Evolutionary conservation across 2,888 invertebrate species (phyloP), one percentile per base, ranked within the genome.

Genomic region (Sesamia inferens): DNA sequence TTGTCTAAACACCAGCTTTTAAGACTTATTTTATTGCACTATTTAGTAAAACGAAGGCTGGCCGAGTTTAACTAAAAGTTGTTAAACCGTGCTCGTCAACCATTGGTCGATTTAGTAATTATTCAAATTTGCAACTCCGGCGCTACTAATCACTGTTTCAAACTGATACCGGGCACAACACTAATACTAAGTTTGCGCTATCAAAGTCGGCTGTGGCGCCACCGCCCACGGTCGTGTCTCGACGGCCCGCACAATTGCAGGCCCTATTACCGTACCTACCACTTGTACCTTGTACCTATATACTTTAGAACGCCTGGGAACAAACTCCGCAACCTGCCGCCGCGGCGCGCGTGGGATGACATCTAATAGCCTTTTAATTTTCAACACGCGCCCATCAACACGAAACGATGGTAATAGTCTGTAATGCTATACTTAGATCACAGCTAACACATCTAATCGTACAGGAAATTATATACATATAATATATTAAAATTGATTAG

Each of bases 331-430:
- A 91, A 90, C 92, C 92, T 91, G 92, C 90, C 89, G 78, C 74
- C 78, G 78, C 89, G 78, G 72, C 78, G 78, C 84, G 93, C 93
- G 95, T 95, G 93, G 95, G 95, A 90, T 83, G 94, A 86, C 86
- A 89, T 90, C 91, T 92, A 92, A 93, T 92, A 94, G 93, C 90
- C 93, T 95, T 95, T 95, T 95, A 95, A 95, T 95, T 95, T 94
- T 92, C 91, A 84, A 92, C 93, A 92, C 92, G 87, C 89, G 89
- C 90, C 92, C 91, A 92, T 93, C 94, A 91, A 90, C 89, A 89
- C 90, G 89, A 89, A 90, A 84, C 83, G 88, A 88, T 87, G 90
- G 89, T 91, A 90, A 92, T 90, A 87, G 86, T 83, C 74, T 77
- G 89, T 92, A 92, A 93, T 93, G 91, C 87, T 88, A 88, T 87